Percentiles rank a stretch among this genome's conserved stretches.
Evolutionary conservation across 2,797 vertebrate genomes (phyloP).

Genomic region (Nannoperca australis): DNA sequence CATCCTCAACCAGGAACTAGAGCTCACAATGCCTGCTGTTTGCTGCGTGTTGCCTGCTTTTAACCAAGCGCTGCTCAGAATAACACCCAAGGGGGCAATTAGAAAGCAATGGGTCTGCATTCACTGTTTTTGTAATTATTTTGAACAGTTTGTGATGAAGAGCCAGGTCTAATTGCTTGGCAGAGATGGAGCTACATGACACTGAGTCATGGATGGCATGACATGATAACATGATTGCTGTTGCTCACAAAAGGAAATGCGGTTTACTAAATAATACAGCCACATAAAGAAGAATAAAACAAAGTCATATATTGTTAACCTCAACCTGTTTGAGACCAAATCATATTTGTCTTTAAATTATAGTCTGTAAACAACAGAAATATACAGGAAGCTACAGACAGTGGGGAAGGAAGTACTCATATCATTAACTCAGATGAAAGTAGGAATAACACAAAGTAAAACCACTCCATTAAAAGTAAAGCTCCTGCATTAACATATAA

Average conservation of each 20-base stretch:
- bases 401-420: neutral
- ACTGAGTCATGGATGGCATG: neutral
- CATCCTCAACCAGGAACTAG: conserved; percentile 77
- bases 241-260: neutral
- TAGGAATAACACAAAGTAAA: neutral
- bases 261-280: neutral
- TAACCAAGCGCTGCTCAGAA: conserved; percentile 50
- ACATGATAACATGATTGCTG: conserved; percentile 11
- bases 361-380: neutral
- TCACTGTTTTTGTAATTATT: conserved; percentile 39
- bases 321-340: neutral
- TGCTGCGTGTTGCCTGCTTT: conserved; percentile 47
- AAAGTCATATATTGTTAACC: too few species aligned
- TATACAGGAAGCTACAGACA: neutral
- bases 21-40: conserved; percentile 50
- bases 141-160: conserved; percentile 39
- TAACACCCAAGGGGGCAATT: conserved; percentile 52
- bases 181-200: conserved; percentile 20
- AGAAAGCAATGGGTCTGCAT: conserved; percentile 29
- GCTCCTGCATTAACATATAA: neutral
- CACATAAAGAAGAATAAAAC: neutral
- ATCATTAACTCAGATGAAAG: neutral
- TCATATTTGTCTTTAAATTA: neutral
- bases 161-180: conserved; percentile 36
- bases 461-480: neutral